Evolutionary conservation across 2,113 vertebrate genomes (phyloP).

Genomic region (Chionis minor): DNA sequence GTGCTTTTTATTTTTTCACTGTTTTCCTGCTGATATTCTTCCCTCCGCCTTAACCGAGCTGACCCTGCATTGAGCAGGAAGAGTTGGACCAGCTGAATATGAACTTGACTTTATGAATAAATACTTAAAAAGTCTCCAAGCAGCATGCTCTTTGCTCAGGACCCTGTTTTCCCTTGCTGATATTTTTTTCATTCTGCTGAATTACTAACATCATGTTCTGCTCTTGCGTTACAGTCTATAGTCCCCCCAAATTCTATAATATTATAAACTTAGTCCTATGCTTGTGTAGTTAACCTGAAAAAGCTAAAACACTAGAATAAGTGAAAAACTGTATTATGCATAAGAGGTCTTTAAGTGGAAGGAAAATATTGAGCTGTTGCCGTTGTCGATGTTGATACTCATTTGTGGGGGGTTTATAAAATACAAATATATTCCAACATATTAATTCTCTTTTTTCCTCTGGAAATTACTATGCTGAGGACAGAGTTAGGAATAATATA

Average conservation of each 20-base stretch:
- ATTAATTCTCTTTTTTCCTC: background rate
- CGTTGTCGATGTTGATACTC: background rate
- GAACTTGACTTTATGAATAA: background rate
- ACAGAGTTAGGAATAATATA: background rate
- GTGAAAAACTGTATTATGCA: background rate
- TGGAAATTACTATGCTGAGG: background rate
- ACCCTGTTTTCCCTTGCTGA: background rate
- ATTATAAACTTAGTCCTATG: background rate
- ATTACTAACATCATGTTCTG: background rate
- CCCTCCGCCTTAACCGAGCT: background rate
- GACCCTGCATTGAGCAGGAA: background rate
- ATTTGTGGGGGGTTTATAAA: background rate
- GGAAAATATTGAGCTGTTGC: background rate
- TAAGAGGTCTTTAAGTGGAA: background rate
- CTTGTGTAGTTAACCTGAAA: background rate
- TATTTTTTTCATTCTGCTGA: background rate
- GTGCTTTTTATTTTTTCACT: background rate
- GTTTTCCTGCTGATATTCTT: background rate
- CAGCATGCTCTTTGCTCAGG: background rate
- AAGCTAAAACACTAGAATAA: background rate
- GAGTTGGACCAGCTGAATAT: background rate
- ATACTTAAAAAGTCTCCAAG: background rate
- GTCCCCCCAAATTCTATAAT: background rate
- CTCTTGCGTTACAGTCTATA: background rate
- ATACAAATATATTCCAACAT: background rate